phyloP scores from a whole-genome alignment of 2,113 vertebrate species.

The Xenopus borealis region DNA sequence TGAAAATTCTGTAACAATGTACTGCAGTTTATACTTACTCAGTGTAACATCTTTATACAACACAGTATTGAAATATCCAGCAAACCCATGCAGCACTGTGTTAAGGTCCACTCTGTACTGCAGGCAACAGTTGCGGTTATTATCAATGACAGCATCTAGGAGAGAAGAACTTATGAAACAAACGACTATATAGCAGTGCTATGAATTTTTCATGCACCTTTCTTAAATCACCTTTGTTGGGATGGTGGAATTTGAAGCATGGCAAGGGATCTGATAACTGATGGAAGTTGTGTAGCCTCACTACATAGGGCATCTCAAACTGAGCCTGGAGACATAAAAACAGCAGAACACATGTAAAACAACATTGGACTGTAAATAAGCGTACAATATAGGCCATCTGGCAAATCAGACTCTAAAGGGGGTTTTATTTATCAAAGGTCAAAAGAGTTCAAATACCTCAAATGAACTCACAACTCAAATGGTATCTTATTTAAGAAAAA shows the following conservation, averaged over 20 bases:
- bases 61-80: constrained; percentile 88
- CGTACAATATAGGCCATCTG: too few relatives aligned
- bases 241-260: constrained; percentile 86
- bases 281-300: constrained; percentile 90
- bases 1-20: too few relatives aligned
- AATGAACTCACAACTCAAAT: too few relatives aligned
- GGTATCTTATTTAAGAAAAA: too few relatives aligned
- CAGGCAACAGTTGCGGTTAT: constrained; percentile 84
- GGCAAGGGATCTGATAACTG: constrained; percentile 81
- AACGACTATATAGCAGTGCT: background rate
- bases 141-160: constrained; percentile 73
- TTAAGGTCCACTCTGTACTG: constrained; percentile 77
- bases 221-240: constrained; percentile 68
- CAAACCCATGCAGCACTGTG: constrained; percentile 88
- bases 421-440: too few relatives aligned
- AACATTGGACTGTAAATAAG: too few relatives aligned
- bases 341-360: background rate
- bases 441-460: too few relatives aligned
- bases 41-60: constrained; percentile 85
- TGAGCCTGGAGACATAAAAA: constrained; percentile 69
- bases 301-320: constrained; percentile 90
- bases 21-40: constrained; percentile 66
- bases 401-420: too few relatives aligned
- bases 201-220: background rate
- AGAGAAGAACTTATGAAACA: constrained; percentile 3